These are phyloP conservation scores for Platalea minor DNA, from an alignment of 2,797 vertebrate genomes.

Conservation along the genomic window DNA sequence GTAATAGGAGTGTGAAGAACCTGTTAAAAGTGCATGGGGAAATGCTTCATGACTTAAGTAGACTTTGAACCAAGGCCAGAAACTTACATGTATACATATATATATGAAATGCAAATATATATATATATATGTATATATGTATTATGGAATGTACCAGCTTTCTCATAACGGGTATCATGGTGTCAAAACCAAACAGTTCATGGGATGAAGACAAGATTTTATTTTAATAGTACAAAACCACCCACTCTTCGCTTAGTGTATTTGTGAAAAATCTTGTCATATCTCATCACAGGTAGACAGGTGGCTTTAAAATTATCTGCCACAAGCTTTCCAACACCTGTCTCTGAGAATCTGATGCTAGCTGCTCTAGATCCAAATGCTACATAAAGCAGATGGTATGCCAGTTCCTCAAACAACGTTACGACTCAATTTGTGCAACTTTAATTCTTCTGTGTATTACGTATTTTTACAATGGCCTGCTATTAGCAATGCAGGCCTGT, in stretches of 20 bases:
- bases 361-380: neutral
- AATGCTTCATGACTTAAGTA: neutral
- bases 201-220: neutral
- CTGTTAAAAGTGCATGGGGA: neutral
- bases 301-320: neutral
- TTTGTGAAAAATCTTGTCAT: accelerated
- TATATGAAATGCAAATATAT: neutral
- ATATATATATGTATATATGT: neutral
- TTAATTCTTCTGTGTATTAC: neutral
- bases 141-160: neutral
- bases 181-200: neutral
- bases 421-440: neutral
- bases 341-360: neutral
- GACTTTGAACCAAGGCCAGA: neutral
- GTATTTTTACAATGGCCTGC: neutral
- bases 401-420: neutral
- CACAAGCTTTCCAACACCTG: neutral
- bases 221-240: neutral
- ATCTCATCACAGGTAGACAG: neutral
- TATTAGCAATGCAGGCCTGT: neutral
- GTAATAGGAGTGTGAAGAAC: neutral
- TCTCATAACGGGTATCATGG: neutral
- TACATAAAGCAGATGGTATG: neutral
- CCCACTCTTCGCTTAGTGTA: neutral
- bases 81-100: neutral